These are phyloP conservation scores for Hystrix cristata DNA, from an alignment of 2,113 vertebrate genomes.

Conservation along the genomic window DNA sequence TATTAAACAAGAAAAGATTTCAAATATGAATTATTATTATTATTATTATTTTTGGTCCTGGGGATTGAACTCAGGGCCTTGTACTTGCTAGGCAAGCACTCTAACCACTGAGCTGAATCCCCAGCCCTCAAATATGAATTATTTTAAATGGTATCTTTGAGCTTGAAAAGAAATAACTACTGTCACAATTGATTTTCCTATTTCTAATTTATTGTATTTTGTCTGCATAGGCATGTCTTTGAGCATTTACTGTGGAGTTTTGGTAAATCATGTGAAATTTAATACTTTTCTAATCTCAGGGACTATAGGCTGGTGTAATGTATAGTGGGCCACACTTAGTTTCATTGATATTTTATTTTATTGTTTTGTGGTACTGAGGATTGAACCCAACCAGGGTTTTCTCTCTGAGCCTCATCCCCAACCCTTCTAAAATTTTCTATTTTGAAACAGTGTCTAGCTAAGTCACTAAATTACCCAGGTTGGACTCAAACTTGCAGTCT, in stretches of 20 bases:
- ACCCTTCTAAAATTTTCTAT: background rate
- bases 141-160: background rate
- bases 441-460: background rate
- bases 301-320: background rate
- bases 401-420: background rate
- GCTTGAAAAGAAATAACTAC: slow-evolving; percentile 25
- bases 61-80: too few species aligned
- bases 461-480: background rate
- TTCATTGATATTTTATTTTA: slow-evolving; percentile 11
- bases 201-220: slow-evolving; percentile 24
- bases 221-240: background rate
- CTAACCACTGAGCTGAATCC: too few species aligned
- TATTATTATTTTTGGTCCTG: too few species aligned
- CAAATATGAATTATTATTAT: background rate
- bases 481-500: background rate
- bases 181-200: background rate
- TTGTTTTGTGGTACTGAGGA: background rate
- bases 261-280: slow-evolving; percentile 40
- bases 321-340: background rate
- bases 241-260: slow-evolving; percentile 18
- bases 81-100: too few species aligned
- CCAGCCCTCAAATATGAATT: background rate
- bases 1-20: slow-evolving; percentile 2
- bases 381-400: background rate
- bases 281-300: background rate